These are phyloP conservation scores for Drosophila sp. DNA, from an alignment of 1,140 invertebrate species.

Conservation along the genomic window DNA sequence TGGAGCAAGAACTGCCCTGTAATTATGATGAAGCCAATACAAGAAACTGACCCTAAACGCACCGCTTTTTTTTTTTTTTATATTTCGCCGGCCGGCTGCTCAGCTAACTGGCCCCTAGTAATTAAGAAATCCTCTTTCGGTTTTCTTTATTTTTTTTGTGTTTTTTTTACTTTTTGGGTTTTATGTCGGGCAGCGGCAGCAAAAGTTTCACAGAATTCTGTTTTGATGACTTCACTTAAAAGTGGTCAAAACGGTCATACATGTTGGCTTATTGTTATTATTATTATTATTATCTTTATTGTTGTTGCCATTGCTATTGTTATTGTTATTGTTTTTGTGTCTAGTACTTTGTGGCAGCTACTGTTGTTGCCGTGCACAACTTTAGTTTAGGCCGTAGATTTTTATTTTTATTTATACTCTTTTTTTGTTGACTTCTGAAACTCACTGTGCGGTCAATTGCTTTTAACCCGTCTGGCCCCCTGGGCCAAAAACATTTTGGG, in stretches of 20 bases:
- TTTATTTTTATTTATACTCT: conserved; percentile 35
- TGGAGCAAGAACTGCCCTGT: conserved; percentile 61
- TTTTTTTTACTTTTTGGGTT: conserved; percentile 44
- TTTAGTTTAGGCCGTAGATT: conserved; percentile 73
- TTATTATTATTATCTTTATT: conserved; percentile 65
- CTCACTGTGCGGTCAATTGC: conserved; percentile 73
- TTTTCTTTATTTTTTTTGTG: conserved; percentile 45
- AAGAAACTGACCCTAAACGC: conserved; percentile 76
- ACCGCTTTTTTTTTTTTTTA: conserved; percentile 37
- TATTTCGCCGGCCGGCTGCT: background rate
- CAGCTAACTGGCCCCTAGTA: conserved; percentile 50
- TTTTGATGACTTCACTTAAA: conserved; percentile 82
- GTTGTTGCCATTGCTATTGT: conserved; percentile 48
- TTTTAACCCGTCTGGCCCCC: conserved; percentile 64
- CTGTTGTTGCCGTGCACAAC: conserved; percentile 64
- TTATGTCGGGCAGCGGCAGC: conserved; percentile 62
- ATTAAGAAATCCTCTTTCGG: conserved; percentile 82
- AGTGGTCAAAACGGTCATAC: conserved; percentile 68
- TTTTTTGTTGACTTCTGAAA: conserved; percentile 30
- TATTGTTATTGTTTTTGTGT: conserved; percentile 73
- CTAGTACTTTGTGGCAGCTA: conserved; percentile 9
- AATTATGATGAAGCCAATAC: conserved; percentile 83
- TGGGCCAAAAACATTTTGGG: conserved; percentile 21
- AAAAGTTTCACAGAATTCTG: conserved; percentile 79
- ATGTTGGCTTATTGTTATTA: conserved; percentile 50